Base-by-base conservation (phyloP, 2,797 vertebrate species). In the Florisuga fusca region DNA sequence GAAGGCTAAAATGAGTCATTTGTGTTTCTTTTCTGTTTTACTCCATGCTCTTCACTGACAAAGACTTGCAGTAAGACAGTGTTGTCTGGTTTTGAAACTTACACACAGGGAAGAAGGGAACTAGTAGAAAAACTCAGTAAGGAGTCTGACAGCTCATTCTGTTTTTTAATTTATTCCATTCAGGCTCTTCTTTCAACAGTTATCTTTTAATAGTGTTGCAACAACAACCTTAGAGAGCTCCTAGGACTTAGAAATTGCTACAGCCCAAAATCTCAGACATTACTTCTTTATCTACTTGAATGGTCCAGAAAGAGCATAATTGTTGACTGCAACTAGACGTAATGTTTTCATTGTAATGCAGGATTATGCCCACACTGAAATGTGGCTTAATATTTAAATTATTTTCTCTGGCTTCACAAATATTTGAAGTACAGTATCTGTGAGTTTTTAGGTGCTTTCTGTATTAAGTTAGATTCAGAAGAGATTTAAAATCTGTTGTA, bases 401-500 rank as follows among this genome's bases (percentile, higher is more conserved):
- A 72, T 88, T 81, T 36, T 62, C 22, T 54, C 12, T 77, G 20
- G 11, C 8, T 27, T 80, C 15, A 61, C 78, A 88, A 92, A 69
- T 61, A 55, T 72, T 83, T 75, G 61, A 82, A 84, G 51, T 3
- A 15, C 15, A 31, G 43, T 77, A 85, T 84, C 62, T 85, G 80
- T 73, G 31, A 94, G 51, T 69, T 53, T 93, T 83, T 48, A 61
- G 31, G 78, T 94, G 69, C 69, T 90, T 87, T 29, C 18, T 48
- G 64, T 53, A 87, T 90, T 87, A 86, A 88, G 38, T 66, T 59
- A 94, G 77, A 93, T 46, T 86, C 50, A 59, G 19, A 94, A 94
- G 90, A 97, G 73, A 95, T 87, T 89, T 85, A 48, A 87, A 96
- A 73, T 38, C 17, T 91, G 62, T 80, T 91, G 31, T 85, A 84